Conservation (phyloP, 1,140 invertebrate species). For the Drosophila tropicalis region DNA sequence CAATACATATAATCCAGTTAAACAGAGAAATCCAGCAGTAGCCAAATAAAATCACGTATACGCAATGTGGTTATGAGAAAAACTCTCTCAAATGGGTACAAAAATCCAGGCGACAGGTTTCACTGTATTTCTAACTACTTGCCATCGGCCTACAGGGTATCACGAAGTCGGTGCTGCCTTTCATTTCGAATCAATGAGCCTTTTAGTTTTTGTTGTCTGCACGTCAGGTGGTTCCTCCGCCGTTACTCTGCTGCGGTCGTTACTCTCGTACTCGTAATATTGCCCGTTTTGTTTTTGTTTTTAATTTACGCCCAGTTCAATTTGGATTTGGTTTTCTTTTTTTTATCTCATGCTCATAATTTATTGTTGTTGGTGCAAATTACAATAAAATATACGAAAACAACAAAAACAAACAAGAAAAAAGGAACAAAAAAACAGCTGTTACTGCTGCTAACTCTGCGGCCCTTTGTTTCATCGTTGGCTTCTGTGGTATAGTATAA, state of each 20-base stretch:
- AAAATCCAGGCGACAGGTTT: too few relatives aligned
- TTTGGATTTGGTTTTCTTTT: conserved; percentile 58
- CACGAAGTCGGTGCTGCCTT: conserved; percentile 5
- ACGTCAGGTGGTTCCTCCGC: conserved; percentile 49
- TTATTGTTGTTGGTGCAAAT: conserved; percentile 53
- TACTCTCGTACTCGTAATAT: conserved; percentile 35
- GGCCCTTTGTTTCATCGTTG: conserved; percentile 31
- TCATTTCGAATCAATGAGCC: conserved; percentile 14
- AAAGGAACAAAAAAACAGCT: conserved; percentile 27
- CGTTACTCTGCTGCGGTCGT: conserved; percentile 49
- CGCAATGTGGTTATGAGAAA: too few relatives aligned
- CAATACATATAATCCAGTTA: too few relatives aligned
- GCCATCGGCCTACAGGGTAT: neutral
- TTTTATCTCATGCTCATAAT: conserved; percentile 66
- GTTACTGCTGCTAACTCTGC: conserved; percentile 15
- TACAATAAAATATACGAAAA: conserved; percentile 35
- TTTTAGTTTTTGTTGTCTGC: conserved; percentile 16
- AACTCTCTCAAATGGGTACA: too few relatives aligned
- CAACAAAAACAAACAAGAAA: neutral
- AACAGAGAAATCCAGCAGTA: too few relatives aligned
- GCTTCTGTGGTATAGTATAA: conserved; percentile 29
- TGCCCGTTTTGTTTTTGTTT: conserved; percentile 25
- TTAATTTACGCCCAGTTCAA: conserved; percentile 64
- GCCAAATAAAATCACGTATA: too few relatives aligned
- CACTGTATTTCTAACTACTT: too few relatives aligned